Conservation (phyloP, 2,797 vertebrate genomes). For the Eurystomus glaucurus region DNA sequence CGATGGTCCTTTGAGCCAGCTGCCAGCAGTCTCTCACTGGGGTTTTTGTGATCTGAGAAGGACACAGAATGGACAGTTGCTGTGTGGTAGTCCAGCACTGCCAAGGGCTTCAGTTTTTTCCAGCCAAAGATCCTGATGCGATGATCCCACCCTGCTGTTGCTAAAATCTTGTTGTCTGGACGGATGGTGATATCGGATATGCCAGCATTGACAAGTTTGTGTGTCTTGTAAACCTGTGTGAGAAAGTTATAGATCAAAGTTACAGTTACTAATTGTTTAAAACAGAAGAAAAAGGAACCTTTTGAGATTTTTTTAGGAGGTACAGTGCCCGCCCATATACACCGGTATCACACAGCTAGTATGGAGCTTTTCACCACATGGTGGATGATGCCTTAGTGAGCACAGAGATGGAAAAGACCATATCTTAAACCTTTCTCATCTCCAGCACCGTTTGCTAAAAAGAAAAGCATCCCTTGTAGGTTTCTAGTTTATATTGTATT, state of each 20-base stretch:
- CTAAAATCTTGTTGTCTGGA: slow-evolving; percentile 90
- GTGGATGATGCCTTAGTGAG: neutral
- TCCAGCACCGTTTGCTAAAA: neutral
- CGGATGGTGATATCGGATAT: slow-evolving; percentile 90
- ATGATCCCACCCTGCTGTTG: slow-evolving; percentile 94
- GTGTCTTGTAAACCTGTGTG: slow-evolving; percentile 84
- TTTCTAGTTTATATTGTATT: neutral
- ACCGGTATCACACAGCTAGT: neutral
- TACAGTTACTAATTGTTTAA: neutral
- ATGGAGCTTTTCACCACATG: neutral
- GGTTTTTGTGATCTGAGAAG: slow-evolving; percentile 87
- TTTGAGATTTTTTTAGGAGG: neutral
- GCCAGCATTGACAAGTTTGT: slow-evolving; percentile 91
- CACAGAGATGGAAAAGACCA: neutral
- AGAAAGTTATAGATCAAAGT: neutral
- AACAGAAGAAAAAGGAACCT: neutral
- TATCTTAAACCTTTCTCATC: neutral
- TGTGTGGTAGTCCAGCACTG: slow-evolving; percentile 92
- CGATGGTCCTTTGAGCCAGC: slow-evolving; percentile 94
- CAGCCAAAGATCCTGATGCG: slow-evolving; percentile 92
- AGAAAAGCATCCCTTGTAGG: neutral
- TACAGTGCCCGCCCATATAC: neutral
- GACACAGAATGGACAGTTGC: slow-evolving; percentile 89
- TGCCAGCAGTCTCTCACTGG: slow-evolving; percentile 87
- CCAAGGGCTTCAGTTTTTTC: slow-evolving; percentile 92